These are phyloP conservation scores for Chaetogeoica ovagalla DNA, from an alignment of 2,888 invertebrate species.

Conservation along the genomic window DNA sequence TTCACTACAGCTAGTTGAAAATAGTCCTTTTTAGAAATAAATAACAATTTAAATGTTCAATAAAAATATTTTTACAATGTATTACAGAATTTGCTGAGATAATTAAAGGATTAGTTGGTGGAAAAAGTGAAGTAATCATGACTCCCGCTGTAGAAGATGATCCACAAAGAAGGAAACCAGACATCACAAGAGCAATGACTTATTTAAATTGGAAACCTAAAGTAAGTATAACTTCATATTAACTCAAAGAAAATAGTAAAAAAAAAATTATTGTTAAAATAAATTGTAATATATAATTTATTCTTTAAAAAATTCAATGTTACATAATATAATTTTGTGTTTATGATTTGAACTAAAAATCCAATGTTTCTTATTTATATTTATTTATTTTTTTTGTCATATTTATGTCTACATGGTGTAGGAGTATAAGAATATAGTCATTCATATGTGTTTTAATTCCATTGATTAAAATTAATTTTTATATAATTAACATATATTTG, in stretches of 20 bases:
- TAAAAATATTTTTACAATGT: conserved; percentile 54
- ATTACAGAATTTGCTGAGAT: conserved; percentile 80
- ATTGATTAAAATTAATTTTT: no score
- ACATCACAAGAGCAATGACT: conserved; percentile 84
- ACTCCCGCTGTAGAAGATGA: conserved; percentile 92
- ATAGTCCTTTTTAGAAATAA: not conserved
- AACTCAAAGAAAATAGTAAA: not conserved
- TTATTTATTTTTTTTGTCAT: no score
- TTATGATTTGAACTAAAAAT: no score
- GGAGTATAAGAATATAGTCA: no score
- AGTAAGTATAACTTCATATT: conserved; percentile 61
- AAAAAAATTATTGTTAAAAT: not conserved
- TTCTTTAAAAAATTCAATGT: no score
- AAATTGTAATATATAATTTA: no score
- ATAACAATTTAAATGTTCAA: not conserved
- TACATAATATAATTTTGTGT: no score
- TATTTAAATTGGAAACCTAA: conserved; percentile 90
- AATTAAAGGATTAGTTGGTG: conserved; percentile 82
- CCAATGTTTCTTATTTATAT: no score
- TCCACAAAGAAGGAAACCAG: conserved; percentile 90
- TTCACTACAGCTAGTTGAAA: not conserved
- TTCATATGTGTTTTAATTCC: no score
- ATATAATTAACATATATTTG: no score
- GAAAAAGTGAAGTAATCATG: conserved; percentile 80
- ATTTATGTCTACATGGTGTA: no score